Percentiles rank a stretch among this genome's conserved stretches.
phyloP scores from a whole-genome alignment of 2,888 invertebrate species.

The Morpho deidamia region DNA sequence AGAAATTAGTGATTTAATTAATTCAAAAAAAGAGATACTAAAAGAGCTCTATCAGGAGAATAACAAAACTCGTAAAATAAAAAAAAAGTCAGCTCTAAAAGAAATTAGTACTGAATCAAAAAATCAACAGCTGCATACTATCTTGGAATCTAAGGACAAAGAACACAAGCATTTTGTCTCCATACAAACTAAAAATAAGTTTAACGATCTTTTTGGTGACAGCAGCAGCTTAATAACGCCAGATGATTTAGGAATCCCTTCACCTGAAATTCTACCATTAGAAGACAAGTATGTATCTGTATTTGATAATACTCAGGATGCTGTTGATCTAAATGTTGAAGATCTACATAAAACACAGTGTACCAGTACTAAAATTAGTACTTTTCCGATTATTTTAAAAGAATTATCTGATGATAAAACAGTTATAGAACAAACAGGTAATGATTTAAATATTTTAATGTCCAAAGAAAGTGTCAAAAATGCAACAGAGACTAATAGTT shows the following conservation, averaged over 20 bases:
- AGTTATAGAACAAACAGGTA: slow-evolving; percentile 5
- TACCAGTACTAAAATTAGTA: slow-evolving; percentile 1
- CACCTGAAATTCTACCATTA: slow-evolving; percentile 17
- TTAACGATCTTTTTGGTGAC: slow-evolving; percentile 62
- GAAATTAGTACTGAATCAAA: slow-evolving; percentile 30
- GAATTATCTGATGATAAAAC: slow-evolving; percentile 6
- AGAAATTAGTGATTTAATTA: slow-evolving; percentile 2
- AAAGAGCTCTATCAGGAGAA: slow-evolving; percentile 18
- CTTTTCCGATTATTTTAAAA: slow-evolving; percentile 20
- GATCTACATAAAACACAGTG: slow-evolving; percentile 15
- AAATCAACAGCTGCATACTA: slow-evolving; percentile 9
- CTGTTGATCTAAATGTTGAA: slow-evolving; percentile 37
- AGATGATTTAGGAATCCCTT: slow-evolving; percentile 54
- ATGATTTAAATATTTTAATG: not conserved
- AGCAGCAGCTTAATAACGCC: slow-evolving; percentile 64
- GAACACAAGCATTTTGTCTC: slow-evolving; percentile 9
- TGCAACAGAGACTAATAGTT: not conserved
- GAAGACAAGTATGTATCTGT: slow-evolving; percentile 38
- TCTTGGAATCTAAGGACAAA: slow-evolving; percentile 20
- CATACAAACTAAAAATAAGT: slow-evolving; percentile 36
- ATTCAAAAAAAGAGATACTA: not conserved
- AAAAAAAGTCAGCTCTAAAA: slow-evolving; percentile 33
- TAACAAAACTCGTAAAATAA: slow-evolving; percentile 34
- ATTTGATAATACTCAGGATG: slow-evolving; percentile 58
- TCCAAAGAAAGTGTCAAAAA: not conserved